A percentile compares a stretch with the other conserved stretches of the same genome.
Evolutionary conservation across 2,113 vertebrate genomes (phyloP).

Genomic region (Malurus melanocephalus): DNA sequence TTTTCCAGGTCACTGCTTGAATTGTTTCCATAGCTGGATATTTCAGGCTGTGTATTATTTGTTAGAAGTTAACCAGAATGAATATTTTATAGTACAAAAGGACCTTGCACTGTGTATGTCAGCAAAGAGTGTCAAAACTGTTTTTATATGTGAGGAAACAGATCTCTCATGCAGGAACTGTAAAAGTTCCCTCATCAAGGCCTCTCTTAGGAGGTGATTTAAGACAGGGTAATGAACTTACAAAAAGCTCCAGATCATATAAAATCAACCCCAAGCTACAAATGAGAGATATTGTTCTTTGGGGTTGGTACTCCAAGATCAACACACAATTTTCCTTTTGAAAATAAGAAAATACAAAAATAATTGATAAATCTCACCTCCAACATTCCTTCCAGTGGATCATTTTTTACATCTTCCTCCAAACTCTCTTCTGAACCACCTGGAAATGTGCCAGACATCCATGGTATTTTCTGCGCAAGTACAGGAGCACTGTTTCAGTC

Average conservation of each 20-base stretch:
- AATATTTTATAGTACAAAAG: not conserved
- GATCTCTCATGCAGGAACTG: not conserved
- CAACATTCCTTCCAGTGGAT: not conserved
- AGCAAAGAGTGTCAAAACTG: not conserved
- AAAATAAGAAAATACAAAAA: not conserved
- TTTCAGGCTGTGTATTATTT: not conserved
- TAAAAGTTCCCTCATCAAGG: not conserved
- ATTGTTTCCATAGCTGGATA: not conserved
- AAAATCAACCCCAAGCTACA: not conserved
- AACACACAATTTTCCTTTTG: not conserved
- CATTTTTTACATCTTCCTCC: not conserved
- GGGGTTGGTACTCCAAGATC: not conserved
- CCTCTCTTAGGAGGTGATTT: not conserved
- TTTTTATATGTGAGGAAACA: not conserved
- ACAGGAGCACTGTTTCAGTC: not conserved
- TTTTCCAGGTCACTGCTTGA: not conserved
- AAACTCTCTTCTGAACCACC: not conserved
- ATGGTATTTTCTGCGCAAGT: not conserved
- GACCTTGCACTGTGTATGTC: not conserved
- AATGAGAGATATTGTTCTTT: not conserved
- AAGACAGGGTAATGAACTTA: not conserved
- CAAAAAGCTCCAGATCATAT: not conserved
- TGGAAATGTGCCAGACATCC: not conserved
- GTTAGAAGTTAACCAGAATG: not conserved
- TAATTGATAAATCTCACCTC: not conserved